Conservation (phyloP, 1,140 invertebrate species). For the Matsumurasca onukii region DNA sequence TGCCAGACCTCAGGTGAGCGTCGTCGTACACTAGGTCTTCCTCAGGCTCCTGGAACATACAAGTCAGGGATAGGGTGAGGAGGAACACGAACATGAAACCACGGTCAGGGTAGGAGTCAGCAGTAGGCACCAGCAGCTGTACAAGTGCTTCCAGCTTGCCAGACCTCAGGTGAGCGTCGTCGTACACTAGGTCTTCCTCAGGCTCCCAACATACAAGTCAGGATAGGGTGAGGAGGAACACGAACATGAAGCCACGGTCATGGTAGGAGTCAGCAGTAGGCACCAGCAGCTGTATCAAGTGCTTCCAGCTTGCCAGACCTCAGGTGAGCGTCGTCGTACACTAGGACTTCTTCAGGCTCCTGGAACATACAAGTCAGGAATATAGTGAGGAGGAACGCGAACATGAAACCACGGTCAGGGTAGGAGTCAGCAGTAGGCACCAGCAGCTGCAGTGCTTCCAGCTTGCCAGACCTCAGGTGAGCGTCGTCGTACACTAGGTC, state of each 20-base stretch:
- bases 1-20: conserved; percentile 82
- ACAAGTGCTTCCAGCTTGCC: conserved; percentile 83
- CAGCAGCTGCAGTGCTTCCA: conserved; percentile 85
- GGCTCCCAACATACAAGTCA: too few species aligned
- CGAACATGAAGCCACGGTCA: conserved; percentile 86
- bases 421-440: conserved; percentile 87
- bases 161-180: conserved; percentile 83
- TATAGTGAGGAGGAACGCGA: conserved; percentile 91
- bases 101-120: conserved; percentile 83
- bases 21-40: conserved; percentile 74
- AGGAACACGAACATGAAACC: conserved; percentile 92
- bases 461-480: conserved; percentile 78
- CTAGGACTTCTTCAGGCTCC: conserved; percentile 62
- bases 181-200: conserved; percentile 62
- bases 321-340: conserved; percentile 85
- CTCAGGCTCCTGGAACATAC: too few species aligned
- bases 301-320: conserved; percentile 82
- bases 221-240: conserved; percentile 89
- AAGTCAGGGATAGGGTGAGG: too few species aligned
- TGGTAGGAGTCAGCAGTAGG: conserved; percentile 87
- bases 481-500: conserved; percentile 79
- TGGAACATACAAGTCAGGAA: conserved; percentile 90
- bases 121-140: conserved; percentile 78
- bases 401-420: conserved; percentile 84
- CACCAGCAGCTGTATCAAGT: conserved; percentile 84